A percentile compares a stretch with the other conserved stretches of the same genome.
Evolutionary conservation across 2,797 vertebrate species (phyloP).

Genomic region (Scolopax rusticola): DNA sequence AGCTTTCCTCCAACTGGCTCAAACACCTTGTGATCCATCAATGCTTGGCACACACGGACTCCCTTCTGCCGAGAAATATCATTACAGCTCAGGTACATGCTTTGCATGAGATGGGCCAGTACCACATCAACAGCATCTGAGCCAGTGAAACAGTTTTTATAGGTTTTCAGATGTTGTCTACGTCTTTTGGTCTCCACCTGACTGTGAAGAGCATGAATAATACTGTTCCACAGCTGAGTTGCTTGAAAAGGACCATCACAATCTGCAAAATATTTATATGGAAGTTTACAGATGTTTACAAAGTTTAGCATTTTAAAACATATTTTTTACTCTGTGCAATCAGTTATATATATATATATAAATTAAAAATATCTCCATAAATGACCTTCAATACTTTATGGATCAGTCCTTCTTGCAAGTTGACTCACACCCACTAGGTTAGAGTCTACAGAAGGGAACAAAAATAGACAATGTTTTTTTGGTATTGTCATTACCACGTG

Average conservation of each 20-base stretch:
- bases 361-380: not conserved
- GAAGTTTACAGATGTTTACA: not conserved
- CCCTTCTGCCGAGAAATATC: constrained; percentile 88
- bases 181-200: constrained; percentile 86
- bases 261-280: constrained; percentile 58
- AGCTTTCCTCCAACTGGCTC: constrained; percentile 83
- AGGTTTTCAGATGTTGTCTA: constrained; percentile 80
- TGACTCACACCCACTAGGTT: not conserved
- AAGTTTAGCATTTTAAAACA: not conserved
- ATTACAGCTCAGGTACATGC: constrained; percentile 83
- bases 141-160: constrained; percentile 84
- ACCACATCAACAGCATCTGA: constrained; percentile 87
- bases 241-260: constrained; percentile 85
- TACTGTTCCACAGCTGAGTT: constrained; percentile 88
- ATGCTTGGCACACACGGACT: constrained; percentile 85
- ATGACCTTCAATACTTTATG: not conserved
- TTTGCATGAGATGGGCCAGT: constrained; percentile 90
- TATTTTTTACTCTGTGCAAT: not conserved
- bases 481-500: not conserved
- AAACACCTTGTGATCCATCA: constrained; percentile 91
- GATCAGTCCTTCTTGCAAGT: not conserved
- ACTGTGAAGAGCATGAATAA: constrained; percentile 84
- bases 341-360: not conserved
- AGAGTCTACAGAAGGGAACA: not conserved
- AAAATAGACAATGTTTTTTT: rapidly evolving